These are phyloP conservation scores for Drosophila quadrilineata DNA, from an alignment of 1,140 invertebrate genomes.

Conservation along the genomic window DNA sequence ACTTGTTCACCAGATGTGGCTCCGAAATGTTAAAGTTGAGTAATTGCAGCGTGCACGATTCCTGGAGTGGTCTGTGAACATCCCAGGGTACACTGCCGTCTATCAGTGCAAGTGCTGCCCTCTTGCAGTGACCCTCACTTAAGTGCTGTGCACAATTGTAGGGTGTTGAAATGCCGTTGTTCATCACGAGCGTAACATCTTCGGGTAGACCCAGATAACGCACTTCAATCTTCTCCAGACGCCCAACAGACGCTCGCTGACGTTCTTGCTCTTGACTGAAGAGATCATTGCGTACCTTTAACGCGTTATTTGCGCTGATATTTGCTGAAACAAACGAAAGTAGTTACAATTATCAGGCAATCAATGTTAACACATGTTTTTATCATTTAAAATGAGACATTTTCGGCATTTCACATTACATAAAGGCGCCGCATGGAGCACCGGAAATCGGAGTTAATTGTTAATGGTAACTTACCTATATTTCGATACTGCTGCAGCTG, in stretches of 20 bases:
- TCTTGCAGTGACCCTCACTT: conserved; percentile 87
- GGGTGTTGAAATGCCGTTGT: conserved; percentile 95
- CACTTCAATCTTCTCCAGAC: conserved; percentile 96
- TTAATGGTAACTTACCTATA: conserved; percentile 29
- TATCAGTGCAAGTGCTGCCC: conserved; percentile 90
- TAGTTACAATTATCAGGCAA: neutral
- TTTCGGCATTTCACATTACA: conserved; percentile 24
- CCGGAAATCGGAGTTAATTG: neutral
- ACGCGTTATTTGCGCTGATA: conserved; percentile 44
- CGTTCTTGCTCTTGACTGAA: conserved; percentile 91
- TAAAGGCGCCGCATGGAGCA: conserved; percentile 34
- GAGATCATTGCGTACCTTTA: conserved; percentile 84
- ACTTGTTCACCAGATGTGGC: conserved; percentile 85
- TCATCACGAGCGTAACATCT: conserved; percentile 92
- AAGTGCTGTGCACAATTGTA: conserved; percentile 95
- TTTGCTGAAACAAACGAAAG: conserved; percentile 30
- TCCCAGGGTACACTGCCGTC: conserved; percentile 92
- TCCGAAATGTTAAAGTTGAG: conserved; percentile 89
- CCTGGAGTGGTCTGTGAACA: conserved; percentile 92
- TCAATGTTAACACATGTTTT: neutral
- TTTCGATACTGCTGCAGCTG: conserved; percentile 47
- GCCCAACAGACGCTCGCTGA: conserved; percentile 87
- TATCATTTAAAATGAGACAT: neutral
- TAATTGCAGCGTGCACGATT: conserved; percentile 90
- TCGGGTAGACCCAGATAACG: conserved; percentile 88